phyloP scores from a whole-genome alignment of 2,888 invertebrate species.

The Thysanoteuthis rhombus region DNA sequence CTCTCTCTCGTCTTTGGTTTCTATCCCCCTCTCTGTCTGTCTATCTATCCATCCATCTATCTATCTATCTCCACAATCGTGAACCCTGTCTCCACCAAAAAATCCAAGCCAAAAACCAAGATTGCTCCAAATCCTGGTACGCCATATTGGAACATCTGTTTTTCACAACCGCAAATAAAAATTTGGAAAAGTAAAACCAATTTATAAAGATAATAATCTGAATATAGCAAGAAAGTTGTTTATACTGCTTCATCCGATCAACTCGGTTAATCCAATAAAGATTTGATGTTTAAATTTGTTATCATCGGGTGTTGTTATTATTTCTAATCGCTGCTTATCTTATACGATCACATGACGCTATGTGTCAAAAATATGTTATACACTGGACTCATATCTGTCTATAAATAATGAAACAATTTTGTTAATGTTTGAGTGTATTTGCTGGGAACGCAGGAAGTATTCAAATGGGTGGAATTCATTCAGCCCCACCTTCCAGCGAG shows the following conservation, averaged over 20 bases:
- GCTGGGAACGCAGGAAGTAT: not conserved
- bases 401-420: not conserved
- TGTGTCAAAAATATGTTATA: not conserved
- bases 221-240: not conserved
- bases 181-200: not conserved
- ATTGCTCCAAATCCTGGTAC: not conserved
- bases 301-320: not conserved
- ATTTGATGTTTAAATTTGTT: not conserved
- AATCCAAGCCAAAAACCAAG: not conserved
- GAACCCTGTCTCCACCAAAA: no score
- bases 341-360: not conserved
- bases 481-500: no score
- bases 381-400: not conserved
- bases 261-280: not conserved
- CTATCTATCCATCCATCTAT: not conserved
- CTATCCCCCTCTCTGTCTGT: not conserved
- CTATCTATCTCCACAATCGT: not conserved
- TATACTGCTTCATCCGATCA: not conserved
- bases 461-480: not conserved
- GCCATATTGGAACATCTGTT: not conserved
- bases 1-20: no score
- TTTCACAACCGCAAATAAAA: not conserved
- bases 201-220: not conserved
- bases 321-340: not conserved
- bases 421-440: not conserved